Conservation (phyloP, 2,888 invertebrate genomes). For the Metallyticus violacea region DNA sequence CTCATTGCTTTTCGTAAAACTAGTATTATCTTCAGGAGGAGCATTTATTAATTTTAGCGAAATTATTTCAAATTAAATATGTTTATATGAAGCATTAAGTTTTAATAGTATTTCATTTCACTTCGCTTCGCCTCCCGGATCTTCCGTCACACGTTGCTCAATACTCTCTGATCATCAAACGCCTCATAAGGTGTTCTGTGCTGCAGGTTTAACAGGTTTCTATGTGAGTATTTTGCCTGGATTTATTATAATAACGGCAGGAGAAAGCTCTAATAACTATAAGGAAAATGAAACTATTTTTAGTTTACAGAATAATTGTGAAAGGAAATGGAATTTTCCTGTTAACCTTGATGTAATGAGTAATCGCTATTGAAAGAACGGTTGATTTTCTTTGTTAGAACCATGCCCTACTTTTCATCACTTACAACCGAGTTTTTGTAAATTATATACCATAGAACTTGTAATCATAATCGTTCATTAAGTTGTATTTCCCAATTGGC, state of each 20-base stretch:
- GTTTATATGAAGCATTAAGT: background rate
- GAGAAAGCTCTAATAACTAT: background rate
- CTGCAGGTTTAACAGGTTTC: conserved; percentile 35
- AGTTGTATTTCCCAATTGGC: background rate
- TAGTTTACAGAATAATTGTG: background rate
- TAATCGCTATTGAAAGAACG: background rate
- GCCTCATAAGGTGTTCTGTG: conserved; percentile 33
- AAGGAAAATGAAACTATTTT: background rate
- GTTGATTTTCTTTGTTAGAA: background rate
- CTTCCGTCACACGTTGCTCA: conserved; percentile 36
- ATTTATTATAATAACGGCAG: background rate
- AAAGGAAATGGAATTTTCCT: background rate
- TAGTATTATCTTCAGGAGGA: background rate
- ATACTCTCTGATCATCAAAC: conserved; percentile 37
- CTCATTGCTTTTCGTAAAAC: background rate
- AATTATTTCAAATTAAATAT: too few species aligned
- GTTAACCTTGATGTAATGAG: background rate
- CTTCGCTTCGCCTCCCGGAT: background rate
- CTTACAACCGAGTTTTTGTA: background rate
- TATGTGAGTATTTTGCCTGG: conserved; percentile 37
- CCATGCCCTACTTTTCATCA: background rate
- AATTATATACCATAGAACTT: background rate
- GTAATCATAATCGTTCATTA: background rate
- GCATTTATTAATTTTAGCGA: background rate
- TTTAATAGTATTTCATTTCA: background rate